Evolutionary conservation across 2,888 invertebrate species (phyloP).

Genomic region (Lymantria monacha): DNA sequence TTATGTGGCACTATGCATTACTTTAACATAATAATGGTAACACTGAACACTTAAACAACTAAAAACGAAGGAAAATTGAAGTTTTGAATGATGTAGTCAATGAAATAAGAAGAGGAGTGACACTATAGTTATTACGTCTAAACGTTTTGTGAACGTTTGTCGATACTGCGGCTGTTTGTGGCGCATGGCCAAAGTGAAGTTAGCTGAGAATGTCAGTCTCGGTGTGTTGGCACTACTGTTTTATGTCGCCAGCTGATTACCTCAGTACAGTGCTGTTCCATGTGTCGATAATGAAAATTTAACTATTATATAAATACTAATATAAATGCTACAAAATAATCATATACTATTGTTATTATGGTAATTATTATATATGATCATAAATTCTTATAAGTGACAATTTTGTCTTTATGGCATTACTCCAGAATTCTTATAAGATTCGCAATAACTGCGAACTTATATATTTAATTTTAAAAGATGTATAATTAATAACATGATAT

Average conservation of each 20-base stretch:
- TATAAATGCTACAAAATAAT: too few relatives aligned
- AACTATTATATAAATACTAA: not conserved
- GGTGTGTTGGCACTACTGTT: constrained; percentile 63
- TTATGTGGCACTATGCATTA: constrained; percentile 74
- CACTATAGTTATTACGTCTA: constrained; percentile 76
- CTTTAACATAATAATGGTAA: constrained; percentile 61
- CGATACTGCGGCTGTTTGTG: constrained; percentile 77
- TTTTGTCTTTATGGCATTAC: too few relatives aligned
- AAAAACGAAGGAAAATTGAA: constrained; percentile 61
- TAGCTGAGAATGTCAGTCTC: constrained; percentile 47
- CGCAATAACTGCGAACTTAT: too few relatives aligned
- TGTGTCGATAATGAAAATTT: constrained; percentile 3
- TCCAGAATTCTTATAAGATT: too few relatives aligned
- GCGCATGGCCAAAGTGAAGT: constrained; percentile 67
- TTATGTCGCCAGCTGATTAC: constrained; percentile 75
- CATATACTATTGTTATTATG: too few relatives aligned
- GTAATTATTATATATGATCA: too few relatives aligned
- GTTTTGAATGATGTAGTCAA: constrained; percentile 66
- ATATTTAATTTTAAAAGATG: too few relatives aligned
- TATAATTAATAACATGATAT: too few relatives aligned
- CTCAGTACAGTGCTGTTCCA: constrained; percentile 43
- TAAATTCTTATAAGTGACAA: too few relatives aligned
- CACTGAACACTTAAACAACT: constrained; percentile 78
- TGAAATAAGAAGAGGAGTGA: constrained; percentile 76
- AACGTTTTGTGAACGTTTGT: constrained; percentile 80